Percentiles rank a stretch among this genome's conserved stretches.
Conservation (phyloP, 2,797 vertebrate genomes). For the Heteromormyrus szaboi region DNA sequence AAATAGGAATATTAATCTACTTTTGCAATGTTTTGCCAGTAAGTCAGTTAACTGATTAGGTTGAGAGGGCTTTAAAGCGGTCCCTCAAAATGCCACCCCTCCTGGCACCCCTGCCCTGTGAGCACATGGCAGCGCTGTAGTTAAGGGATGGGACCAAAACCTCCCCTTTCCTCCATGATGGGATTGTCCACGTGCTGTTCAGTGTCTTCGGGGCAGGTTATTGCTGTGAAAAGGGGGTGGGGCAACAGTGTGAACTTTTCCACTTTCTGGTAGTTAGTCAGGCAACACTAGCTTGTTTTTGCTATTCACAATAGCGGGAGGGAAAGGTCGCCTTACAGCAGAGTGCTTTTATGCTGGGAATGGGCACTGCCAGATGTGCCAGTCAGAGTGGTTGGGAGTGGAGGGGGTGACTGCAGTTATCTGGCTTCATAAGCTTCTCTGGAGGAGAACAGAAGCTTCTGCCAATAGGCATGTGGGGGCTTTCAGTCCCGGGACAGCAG, state of each 20-base stretch:
- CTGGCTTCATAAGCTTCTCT: background rate
- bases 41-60: slow-evolving; percentile 27
- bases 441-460: background rate
- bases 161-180: background rate
- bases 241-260: background rate
- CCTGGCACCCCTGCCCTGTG: background rate
- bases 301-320: background rate
- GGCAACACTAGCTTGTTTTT: background rate
- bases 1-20: slow-evolving; percentile 16
- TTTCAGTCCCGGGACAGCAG: background rate
- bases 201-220: slow-evolving; percentile 22
- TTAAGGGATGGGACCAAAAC: background rate
- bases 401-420: background rate
- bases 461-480: slow-evolving; percentile 6
- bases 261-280: background rate
- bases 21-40: background rate
- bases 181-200: background rate
- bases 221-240: background rate
- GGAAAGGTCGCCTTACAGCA: background rate
- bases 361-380: slow-evolving; percentile 3
- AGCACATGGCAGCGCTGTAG: background rate
- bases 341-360: background rate
- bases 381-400: background rate
- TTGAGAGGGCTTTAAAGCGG: background rate
- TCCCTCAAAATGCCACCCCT: background rate